A percentile compares a stretch with the other conserved stretches of the same genome.
These are phyloP conservation scores for Euproctis similis DNA, from an alignment of 2,888 invertebrate genomes.

Conservation along the genomic window DNA sequence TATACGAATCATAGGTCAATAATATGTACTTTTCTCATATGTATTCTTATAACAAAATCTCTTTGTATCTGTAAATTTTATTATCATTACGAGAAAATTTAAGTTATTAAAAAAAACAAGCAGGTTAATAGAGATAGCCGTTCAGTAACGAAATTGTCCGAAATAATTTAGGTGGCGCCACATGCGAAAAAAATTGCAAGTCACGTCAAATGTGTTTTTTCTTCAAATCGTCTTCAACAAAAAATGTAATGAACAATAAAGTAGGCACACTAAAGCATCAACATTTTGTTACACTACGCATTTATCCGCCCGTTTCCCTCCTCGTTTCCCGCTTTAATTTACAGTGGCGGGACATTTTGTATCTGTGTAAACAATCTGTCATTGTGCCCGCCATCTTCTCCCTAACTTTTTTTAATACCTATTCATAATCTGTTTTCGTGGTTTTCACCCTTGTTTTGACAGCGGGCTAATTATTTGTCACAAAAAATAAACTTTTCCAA, in stretches of 20 bases:
- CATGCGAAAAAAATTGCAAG: too few species aligned
- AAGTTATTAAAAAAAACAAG: too few species aligned
- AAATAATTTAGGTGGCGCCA: too few species aligned
- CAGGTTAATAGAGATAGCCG: too few species aligned
- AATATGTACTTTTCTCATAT: too few species aligned
- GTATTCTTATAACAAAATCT: too few species aligned
- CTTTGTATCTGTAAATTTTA: too few species aligned
- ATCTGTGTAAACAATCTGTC: conserved; percentile 67
- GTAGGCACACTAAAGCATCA: conserved; percentile 8
- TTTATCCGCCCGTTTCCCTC: conserved; percentile 23
- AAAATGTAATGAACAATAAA: conserved; percentile 17
- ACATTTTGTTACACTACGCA: conserved; percentile 21
- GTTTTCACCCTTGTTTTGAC: conserved; percentile 34
- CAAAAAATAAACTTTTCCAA: conserved; percentile 25
- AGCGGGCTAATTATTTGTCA: conserved; percentile 30
- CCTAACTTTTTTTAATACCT: conserved; percentile 38
- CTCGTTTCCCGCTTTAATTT: conserved; percentile 24
- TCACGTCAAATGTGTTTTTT: too few species aligned
- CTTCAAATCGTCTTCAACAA: conserved; percentile 5
- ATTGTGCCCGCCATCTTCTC: conserved; percentile 40
- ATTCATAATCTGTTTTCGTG: too few species aligned
- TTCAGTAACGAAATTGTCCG: too few species aligned
- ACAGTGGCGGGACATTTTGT: conserved; percentile 57
- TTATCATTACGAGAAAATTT: too few species aligned
- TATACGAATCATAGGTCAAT: too few species aligned